Conservation (phyloP, 2,888 invertebrate genomes). For the Lycocerus yunnanus region DNA sequence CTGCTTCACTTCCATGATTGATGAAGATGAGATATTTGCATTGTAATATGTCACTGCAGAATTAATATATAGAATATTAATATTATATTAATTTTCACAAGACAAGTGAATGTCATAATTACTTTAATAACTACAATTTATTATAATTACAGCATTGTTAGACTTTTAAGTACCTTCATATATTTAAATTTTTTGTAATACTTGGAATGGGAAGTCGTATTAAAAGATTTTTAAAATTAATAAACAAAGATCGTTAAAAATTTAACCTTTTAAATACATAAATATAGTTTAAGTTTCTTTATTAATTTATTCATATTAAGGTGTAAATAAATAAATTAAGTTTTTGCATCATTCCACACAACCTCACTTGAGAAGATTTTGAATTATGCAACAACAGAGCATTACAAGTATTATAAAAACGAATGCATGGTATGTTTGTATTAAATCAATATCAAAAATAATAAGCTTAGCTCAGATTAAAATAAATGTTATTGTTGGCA, state of each 20-base stretch:
- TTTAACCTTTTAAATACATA: neutral
- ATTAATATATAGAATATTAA: too few relatives aligned
- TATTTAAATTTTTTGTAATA: neutral
- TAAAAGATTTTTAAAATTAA: neutral
- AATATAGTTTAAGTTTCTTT: neutral
- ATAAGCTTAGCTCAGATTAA: constrained; percentile 27
- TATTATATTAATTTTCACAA: too few relatives aligned
- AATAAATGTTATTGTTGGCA: constrained; percentile 31
- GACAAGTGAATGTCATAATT: too few relatives aligned
- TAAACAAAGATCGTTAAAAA: neutral
- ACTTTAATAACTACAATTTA: too few relatives aligned
- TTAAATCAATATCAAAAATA: neutral
- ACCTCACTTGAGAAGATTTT: neutral
- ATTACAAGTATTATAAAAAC: neutral
- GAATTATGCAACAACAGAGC: neutral
- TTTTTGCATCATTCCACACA: neutral
- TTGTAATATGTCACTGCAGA: too few relatives aligned
- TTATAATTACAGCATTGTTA: too few relatives aligned
- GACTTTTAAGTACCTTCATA: too few relatives aligned
- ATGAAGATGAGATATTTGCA: too few relatives aligned
- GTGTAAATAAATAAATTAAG: neutral
- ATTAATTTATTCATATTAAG: neutral
- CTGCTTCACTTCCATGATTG: too few relatives aligned
- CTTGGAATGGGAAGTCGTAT: neutral
- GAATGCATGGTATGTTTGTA: neutral